A percentile compares a stretch with the other conserved stretches of the same genome.
Conservation (phyloP, 2,888 invertebrate species). For the Pteria penguin region DNA sequence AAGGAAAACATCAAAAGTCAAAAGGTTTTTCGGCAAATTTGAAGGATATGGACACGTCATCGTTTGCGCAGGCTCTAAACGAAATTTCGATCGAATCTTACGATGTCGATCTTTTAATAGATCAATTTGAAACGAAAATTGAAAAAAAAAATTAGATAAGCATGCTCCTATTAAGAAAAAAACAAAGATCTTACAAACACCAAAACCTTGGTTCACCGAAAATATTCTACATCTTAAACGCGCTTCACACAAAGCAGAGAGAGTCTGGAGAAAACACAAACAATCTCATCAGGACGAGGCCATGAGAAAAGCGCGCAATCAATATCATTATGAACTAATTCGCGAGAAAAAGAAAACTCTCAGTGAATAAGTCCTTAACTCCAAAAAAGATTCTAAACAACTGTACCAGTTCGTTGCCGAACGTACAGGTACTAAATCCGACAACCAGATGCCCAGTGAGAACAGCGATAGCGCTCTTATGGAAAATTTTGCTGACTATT, state of each 20-base stretch:
- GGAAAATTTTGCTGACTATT: constrained; percentile 40
- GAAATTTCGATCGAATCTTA: neutral
- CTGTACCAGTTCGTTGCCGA: constrained; percentile 2
- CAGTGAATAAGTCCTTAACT: constrained; percentile 5
- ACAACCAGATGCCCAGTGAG: constrained; percentile 1
- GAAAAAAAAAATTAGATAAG: neutral
- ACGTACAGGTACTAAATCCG: neutral
- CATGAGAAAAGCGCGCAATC: neutral
- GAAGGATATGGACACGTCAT: neutral
- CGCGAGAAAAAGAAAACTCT: neutral
- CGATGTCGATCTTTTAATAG: neutral
- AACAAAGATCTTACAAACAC: too few relatives aligned
- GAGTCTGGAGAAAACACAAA: constrained; percentile 4
- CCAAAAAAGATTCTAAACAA: constrained; percentile 8
- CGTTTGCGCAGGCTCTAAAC: neutral
- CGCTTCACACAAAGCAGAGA: neutral
- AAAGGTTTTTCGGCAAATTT: neutral
- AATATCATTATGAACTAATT: neutral
- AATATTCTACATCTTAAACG: neutral
- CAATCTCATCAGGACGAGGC: neutral
- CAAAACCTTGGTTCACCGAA: neutral
- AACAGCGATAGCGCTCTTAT: neutral
- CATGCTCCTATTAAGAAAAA: neutral
- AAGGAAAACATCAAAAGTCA: neutral
- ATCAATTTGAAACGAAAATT: neutral